Percentiles rank a stretch among this genome's conserved stretches.
Evolutionary conservation across 2,797 vertebrate species (phyloP).

Genomic region (Huso huso): DNA sequence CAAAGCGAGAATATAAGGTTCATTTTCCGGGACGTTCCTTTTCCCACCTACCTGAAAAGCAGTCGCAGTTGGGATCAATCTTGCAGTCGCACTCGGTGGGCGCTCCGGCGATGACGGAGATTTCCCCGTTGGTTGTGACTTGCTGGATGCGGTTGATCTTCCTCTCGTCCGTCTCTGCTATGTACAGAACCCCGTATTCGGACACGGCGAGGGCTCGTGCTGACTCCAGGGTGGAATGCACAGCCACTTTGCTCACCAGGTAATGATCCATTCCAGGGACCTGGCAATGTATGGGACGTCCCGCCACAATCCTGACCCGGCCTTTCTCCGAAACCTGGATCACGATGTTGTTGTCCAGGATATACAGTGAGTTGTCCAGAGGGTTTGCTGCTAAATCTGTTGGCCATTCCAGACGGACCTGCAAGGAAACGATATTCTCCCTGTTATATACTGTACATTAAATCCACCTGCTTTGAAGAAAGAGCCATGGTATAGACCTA

Average conservation of each 20-base stretch:
- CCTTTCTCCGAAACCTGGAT: constrained; percentile 82
- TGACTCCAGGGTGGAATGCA: constrained; percentile 85
- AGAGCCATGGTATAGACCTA: too few species aligned
- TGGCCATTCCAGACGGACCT: constrained; percentile 94
- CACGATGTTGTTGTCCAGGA: constrained; percentile 96
- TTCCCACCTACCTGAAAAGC: constrained; percentile 79
- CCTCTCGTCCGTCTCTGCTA: constrained; percentile 89
- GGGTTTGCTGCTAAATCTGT: constrained; percentile 91
- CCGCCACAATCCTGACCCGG: constrained; percentile 84
- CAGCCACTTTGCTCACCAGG: constrained; percentile 82
- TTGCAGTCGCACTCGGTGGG: constrained; percentile 94
- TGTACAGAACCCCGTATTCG: constrained; percentile 83
- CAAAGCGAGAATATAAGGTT: too few species aligned
- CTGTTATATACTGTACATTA: too few species aligned
- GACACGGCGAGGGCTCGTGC: constrained; percentile 85
- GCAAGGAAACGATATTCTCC: constrained; percentile 4
- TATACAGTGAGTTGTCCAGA: constrained; percentile 88
- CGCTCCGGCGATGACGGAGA: constrained; percentile 82
- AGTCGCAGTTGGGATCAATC: constrained; percentile 95
- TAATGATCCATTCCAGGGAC: constrained; percentile 89
- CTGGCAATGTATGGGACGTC: constrained; percentile 92
- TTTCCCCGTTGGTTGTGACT: constrained; percentile 92
- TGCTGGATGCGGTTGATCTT: constrained; percentile 95
- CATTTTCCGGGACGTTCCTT: neutral
- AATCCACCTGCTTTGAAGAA: too few species aligned